Evolutionary conservation across 2,888 invertebrate species (phyloP).

Genomic region (Agrochola circellaris): DNA sequence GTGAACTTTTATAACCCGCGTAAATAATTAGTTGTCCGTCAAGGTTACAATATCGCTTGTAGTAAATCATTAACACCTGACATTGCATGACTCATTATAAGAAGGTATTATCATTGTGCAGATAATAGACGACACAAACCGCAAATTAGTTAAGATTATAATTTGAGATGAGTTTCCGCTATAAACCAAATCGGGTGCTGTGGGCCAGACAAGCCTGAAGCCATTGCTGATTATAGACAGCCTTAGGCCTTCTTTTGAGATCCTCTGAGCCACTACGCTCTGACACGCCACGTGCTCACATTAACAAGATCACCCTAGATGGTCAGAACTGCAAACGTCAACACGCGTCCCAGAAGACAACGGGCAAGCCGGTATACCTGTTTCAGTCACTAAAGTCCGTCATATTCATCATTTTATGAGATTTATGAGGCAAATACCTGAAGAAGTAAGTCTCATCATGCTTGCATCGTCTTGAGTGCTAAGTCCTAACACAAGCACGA

Average conservation of each 20-base stretch:
- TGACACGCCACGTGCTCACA: background rate
- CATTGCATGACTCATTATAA: background rate
- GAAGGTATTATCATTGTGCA: background rate
- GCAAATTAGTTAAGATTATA: slow-evolving; percentile 1
- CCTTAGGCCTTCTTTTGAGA: background rate
- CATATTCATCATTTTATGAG: background rate
- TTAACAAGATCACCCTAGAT: background rate
- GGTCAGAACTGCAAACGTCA: background rate
- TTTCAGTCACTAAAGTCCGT: background rate
- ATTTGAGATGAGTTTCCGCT: background rate
- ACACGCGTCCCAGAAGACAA: background rate
- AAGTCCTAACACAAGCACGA: background rate
- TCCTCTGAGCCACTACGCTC: background rate
- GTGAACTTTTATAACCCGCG: slow-evolving; percentile 10
- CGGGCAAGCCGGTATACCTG: background rate
- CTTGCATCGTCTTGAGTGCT: background rate
- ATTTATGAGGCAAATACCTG: background rate
- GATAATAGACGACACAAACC: slow-evolving; percentile 1
- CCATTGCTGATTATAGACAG: background rate
- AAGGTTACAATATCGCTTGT: slow-evolving; percentile 5
- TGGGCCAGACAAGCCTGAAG: too few relatives aligned
- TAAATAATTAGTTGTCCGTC: background rate
- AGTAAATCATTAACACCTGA: background rate
- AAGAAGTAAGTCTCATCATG: background rate
- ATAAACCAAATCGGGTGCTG: background rate